phyloP scores from a whole-genome alignment of 2,797 vertebrate genomes.

The Coluber constrictor region DNA sequence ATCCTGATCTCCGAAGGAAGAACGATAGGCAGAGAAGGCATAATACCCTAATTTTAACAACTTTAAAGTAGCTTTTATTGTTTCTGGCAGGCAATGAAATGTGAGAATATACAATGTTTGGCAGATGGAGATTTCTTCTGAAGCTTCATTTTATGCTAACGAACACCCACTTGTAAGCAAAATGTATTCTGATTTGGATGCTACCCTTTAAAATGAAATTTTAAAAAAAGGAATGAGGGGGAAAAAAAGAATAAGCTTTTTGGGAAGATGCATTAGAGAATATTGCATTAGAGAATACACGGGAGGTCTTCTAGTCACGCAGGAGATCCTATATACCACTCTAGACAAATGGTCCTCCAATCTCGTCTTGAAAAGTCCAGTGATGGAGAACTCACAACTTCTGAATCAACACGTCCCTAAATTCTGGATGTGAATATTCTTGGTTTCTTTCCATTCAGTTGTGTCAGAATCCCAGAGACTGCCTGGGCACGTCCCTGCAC shows the following conservation, averaged over 20 bases:
- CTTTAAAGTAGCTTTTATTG: neutral
- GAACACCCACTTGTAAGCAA: conserved; percentile 23
- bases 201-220: neutral
- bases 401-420: neutral
- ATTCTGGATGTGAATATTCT: neutral
- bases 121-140: conserved; percentile 4
- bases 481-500: neutral
- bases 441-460: neutral
- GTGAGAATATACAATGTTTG: neutral
- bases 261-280: neutral
- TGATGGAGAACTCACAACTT: neutral
- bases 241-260: conserved; percentile 4
- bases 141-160: conserved; percentile 44
- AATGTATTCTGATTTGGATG: conserved; percentile 32
- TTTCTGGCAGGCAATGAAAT: conserved; percentile 27
- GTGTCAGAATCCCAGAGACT: neutral
- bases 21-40: neutral
- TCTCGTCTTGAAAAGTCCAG: neutral
- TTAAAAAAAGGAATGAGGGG: neutral
- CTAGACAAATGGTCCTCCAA: neutral
- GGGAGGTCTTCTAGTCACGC: neutral
- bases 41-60: neutral
- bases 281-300: no score
- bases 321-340: no score
- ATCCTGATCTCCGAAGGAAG: neutral